Conservation (phyloP, 2,888 invertebrate species). For the Allygus modestus region DNA sequence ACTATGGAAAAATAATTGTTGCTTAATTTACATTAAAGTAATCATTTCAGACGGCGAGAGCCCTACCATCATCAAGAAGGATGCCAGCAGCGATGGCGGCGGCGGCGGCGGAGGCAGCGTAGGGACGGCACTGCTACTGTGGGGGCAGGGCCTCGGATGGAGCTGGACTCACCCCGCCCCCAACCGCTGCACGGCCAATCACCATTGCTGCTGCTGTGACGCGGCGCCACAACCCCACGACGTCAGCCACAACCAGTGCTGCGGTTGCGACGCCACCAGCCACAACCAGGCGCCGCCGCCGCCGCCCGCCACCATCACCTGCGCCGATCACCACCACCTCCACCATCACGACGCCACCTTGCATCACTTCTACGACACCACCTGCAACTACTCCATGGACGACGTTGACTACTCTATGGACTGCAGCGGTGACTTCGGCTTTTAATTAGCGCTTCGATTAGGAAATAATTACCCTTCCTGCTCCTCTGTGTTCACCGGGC, state of each 20-base stretch:
- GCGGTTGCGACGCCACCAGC: slow-evolving; percentile 38
- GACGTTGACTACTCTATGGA: slow-evolving; percentile 60
- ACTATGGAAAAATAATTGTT: too few species aligned
- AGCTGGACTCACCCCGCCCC: slow-evolving; percentile 21
- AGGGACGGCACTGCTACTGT: slow-evolving; percentile 45
- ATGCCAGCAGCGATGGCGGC: neutral
- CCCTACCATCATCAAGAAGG: slow-evolving; percentile 5
- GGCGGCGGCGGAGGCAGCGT: neutral
- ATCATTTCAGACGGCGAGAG: slow-evolving; percentile 37
- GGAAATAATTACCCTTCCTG: slow-evolving; percentile 33
- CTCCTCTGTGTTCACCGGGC: slow-evolving; percentile 42
- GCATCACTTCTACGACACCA: neutral
- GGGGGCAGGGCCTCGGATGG: slow-evolving; percentile 59
- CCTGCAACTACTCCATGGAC: slow-evolving; percentile 50
- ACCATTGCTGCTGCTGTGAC: slow-evolving; percentile 54
- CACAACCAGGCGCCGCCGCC: slow-evolving; percentile 16
- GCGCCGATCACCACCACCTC: slow-evolving; percentile 10
- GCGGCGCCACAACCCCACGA: slow-evolving; percentile 23
- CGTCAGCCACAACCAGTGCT: slow-evolving; percentile 56
- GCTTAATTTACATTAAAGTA: too few species aligned
- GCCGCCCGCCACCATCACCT: neutral
- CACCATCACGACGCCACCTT: neutral
- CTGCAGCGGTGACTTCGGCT: slow-evolving; percentile 60
- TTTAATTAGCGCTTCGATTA: slow-evolving; percentile 48
- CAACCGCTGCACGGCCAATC: slow-evolving; percentile 12